phyloP scores from a whole-genome alignment of 1,140 invertebrate species.

The Ostrea edulis region DNA sequence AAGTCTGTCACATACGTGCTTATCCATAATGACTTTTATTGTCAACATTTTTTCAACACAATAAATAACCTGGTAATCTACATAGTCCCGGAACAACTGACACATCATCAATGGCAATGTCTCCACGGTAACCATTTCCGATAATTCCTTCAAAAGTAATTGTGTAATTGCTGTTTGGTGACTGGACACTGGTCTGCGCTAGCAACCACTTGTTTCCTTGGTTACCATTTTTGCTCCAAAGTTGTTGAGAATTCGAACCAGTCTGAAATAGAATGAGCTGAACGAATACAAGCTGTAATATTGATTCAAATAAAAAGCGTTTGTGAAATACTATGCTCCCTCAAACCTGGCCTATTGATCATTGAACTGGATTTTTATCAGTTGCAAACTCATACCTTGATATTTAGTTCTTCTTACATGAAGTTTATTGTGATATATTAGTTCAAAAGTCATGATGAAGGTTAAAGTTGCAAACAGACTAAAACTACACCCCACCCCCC shows the following conservation, averaged over 20 bases:
- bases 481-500: no score
- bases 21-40: not conserved
- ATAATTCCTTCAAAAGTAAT: constrained; percentile 85
- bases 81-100: constrained; percentile 82
- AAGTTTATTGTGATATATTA: no score
- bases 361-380: no score
- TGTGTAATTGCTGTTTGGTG: constrained; percentile 75
- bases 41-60: not conserved
- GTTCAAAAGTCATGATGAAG: no score
- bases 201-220: constrained; percentile 72
- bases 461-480: no score
- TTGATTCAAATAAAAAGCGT: no score
- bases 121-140: constrained; percentile 84
- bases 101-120: constrained; percentile 88
- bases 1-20: not conserved
- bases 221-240: constrained; percentile 73
- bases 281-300: no score
- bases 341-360: no score
- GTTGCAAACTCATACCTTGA: no score
- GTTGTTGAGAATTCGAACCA: constrained; percentile 47
- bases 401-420: no score
- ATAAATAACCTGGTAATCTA: constrained; percentile 58
- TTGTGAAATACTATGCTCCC: no score
- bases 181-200: constrained; percentile 63
- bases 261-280: not conserved